Percentiles rank a stretch among this genome's conserved stretches.
Evolutionary conservation across 2,113 vertebrate genomes (phyloP).

Genomic region (Haemorhous mexicanus): DNA sequence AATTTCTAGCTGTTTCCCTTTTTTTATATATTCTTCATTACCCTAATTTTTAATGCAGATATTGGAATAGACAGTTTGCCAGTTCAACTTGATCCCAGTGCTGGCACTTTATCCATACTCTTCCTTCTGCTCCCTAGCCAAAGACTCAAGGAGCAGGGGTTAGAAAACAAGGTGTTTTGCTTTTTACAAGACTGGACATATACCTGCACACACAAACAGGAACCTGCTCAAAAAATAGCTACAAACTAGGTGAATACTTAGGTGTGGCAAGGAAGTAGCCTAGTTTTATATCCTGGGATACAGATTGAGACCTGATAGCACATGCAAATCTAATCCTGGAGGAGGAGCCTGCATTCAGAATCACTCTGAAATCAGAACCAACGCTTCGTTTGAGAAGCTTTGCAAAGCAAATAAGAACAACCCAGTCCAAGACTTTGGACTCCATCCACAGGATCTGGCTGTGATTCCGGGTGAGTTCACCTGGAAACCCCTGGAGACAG

Average conservation of each 20-base stretch:
- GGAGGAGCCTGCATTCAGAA: not conserved
- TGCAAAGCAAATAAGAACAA: not conserved
- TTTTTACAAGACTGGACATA: not conserved
- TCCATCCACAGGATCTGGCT: not conserved
- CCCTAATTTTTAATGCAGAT: not conserved
- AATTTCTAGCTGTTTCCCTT: not conserved
- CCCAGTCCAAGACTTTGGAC: not conserved
- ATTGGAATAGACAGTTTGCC: not conserved
- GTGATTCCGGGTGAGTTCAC: fast-evolving
- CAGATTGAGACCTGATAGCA: not conserved
- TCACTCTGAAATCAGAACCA: not conserved
- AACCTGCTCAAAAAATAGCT: not conserved
- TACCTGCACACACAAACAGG: not conserved
- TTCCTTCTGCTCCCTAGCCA: not conserved
- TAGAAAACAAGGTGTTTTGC: not conserved
- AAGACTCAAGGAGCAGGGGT: not conserved
- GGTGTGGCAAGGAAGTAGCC: slow-evolving; percentile 41
- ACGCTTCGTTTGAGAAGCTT: not conserved
- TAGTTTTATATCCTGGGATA: not conserved
- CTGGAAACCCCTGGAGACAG: not conserved
- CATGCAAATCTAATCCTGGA: not conserved
- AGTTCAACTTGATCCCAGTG: not conserved
- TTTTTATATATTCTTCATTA: not conserved
- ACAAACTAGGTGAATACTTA: not conserved
- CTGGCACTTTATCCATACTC: not conserved